Conservation (phyloP, 2,113 vertebrate species). For the Lophochroa leadbeateri region DNA sequence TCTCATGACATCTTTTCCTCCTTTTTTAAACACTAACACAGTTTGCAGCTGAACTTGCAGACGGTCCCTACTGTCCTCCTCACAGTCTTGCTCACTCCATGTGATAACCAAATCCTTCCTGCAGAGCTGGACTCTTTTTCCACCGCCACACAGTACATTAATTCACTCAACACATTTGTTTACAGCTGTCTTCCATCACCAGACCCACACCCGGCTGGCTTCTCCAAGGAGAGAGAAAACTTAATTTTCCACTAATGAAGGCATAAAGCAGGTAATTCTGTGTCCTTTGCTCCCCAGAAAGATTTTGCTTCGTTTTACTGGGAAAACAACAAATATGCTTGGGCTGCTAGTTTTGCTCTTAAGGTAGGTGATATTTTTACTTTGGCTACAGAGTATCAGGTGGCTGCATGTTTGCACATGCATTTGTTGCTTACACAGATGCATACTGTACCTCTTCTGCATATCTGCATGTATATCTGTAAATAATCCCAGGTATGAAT, state of each 20-base stretch:
- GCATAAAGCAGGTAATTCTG: conserved; percentile 26
- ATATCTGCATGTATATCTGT: conserved; percentile 10
- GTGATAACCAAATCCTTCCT: conserved; percentile 16
- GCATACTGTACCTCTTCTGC: background rate
- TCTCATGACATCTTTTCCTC: background rate
- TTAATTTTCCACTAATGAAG: conserved; percentile 50
- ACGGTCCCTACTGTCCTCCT: background rate
- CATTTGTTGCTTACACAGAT: conserved; percentile 17
- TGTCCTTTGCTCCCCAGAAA: background rate
- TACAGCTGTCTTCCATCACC: conserved; percentile 55
- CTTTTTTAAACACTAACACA: background rate
- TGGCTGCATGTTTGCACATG: background rate
- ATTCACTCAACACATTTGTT: conserved; percentile 54
- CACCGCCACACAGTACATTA: conserved; percentile 12
- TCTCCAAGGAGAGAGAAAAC: background rate
- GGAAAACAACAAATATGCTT: background rate
- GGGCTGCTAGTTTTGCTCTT: conserved; percentile 18
- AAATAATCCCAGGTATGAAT: conserved; percentile 13
- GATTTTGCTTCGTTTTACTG: background rate
- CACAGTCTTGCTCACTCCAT: background rate
- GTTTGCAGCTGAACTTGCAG: background rate
- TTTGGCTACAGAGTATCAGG: conserved; percentile 3
- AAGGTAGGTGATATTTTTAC: background rate
- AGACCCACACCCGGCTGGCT: background rate
- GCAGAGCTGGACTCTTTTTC: conserved; percentile 39